Percentiles rank a stretch among this genome's conserved stretches.
phyloP scores from a whole-genome alignment of 2,888 invertebrate genomes.

The Cosmorhoe ocellata region DNA sequence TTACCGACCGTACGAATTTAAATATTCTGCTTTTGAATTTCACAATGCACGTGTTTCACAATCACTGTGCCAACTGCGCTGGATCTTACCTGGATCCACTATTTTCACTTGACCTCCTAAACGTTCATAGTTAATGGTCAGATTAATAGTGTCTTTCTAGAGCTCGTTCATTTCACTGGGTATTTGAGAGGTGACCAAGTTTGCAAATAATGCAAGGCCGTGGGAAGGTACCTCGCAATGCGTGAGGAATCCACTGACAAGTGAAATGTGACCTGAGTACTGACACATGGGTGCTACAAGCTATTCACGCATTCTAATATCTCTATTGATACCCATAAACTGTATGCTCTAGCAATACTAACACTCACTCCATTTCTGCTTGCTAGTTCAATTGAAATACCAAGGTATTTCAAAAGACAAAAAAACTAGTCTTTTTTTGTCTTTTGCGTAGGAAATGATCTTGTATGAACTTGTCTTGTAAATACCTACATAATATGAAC shows the following conservation, averaged over 20 bases:
- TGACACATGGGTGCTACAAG: constrained; percentile 32
- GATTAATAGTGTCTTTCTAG: constrained; percentile 34
- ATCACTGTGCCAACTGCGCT: constrained; percentile 14
- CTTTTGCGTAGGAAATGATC: too few relatives aligned
- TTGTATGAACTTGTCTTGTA: too few relatives aligned
- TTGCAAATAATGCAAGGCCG: constrained; percentile 46
- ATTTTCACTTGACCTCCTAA: constrained; percentile 33
- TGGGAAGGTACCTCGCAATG: constrained; percentile 45
- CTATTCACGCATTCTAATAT: constrained; percentile 19
- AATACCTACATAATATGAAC: too few relatives aligned
- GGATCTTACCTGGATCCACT: constrained; percentile 22
- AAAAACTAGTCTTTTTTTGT: too few relatives aligned
- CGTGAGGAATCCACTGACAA: constrained; percentile 41
- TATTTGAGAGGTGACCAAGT: constrained; percentile 31
- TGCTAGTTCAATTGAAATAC: too few relatives aligned
- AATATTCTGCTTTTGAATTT: constrained; percentile 29
- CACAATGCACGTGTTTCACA: constrained; percentile 22
- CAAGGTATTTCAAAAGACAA: too few relatives aligned
- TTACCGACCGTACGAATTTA: constrained; percentile 27
- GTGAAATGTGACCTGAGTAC: constrained; percentile 44
- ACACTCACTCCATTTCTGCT: too few relatives aligned
- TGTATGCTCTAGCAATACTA: too few relatives aligned
- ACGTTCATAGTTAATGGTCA: constrained; percentile 29
- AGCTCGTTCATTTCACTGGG: constrained; percentile 33
- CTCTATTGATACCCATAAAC: background rate